A percentile compares a stretch with the other conserved stretches of the same genome.
Conservation (phyloP, 1,140 invertebrate species). For the Matsumurasca onukii region DNA sequence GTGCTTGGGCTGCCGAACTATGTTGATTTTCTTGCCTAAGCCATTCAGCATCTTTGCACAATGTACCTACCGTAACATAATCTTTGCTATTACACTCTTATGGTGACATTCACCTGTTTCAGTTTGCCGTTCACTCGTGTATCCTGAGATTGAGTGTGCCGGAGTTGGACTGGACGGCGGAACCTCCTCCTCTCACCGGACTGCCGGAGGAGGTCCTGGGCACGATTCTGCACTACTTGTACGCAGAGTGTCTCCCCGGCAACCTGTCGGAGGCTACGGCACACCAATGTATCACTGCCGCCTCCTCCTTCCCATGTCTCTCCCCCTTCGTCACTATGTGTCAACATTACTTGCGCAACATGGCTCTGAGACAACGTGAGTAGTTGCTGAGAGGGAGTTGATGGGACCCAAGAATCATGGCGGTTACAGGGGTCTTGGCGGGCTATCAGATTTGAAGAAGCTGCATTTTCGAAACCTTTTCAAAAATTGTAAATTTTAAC, state of each 20-base stretch:
- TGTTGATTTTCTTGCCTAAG: too few species aligned
- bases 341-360: constrained; percentile 60
- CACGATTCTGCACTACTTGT: constrained; percentile 61
- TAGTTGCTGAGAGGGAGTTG: constrained; percentile 13
- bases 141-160: constrained; percentile 58
- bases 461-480: too few species aligned
- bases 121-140: constrained; percentile 63
- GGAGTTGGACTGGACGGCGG: constrained; percentile 54
- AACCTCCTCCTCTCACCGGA: constrained; percentile 52
- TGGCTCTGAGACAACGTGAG: constrained; percentile 64
- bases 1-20: too few species aligned
- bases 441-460: too few species aligned
- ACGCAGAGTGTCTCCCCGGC: constrained; percentile 62
- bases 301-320: constrained; percentile 49
- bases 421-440: too few species aligned
- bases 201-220: constrained; percentile 58
- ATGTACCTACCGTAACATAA: too few species aligned
- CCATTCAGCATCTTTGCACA: too few species aligned
- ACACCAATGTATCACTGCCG: constrained; percentile 54
- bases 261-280: constrained; percentile 57
- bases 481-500: too few species aligned
- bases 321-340: constrained; percentile 57
- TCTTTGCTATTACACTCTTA: too few species aligned
- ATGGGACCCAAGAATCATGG: too few species aligned
- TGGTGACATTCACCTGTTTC: constrained; percentile 35